A percentile compares a stretch with the other conserved stretches of the same genome.
phyloP scores from a whole-genome alignment of 2,888 invertebrate species.

The Leptopilina drosophilae region DNA sequence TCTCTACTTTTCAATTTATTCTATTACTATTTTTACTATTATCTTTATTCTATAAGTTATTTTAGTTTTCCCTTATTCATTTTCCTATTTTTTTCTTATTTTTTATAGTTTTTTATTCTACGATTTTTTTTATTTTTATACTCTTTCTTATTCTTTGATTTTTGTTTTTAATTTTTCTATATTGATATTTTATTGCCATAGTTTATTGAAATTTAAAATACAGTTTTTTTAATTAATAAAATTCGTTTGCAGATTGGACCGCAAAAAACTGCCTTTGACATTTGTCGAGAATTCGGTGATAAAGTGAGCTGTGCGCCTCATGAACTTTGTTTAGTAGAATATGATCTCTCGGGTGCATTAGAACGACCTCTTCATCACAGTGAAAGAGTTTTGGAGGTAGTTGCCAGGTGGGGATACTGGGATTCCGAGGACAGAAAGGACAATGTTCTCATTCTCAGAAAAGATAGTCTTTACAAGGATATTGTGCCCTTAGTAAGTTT shows the following conservation, averaged over 20 bases:
- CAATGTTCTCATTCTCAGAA: conserved; percentile 85
- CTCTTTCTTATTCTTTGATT: too few relatives aligned
- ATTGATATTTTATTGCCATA: not conserved
- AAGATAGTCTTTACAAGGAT: conserved; percentile 73
- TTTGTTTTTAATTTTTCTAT: not conserved
- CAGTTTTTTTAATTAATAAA: conserved; percentile 13
- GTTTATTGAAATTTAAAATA: too few relatives aligned
- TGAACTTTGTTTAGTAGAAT: conserved; percentile 87
- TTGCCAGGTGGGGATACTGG: conserved; percentile 93
- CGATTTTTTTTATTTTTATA: too few relatives aligned
- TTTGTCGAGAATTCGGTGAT: conserved; percentile 84
- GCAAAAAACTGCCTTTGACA: conserved; percentile 86
- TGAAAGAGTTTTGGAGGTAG: conserved; percentile 84
- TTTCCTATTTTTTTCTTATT: too few relatives aligned
- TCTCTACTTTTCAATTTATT: too few relatives aligned
- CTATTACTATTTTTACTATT: too few relatives aligned
- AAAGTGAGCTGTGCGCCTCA: conserved; percentile 83
- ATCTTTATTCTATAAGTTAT: too few relatives aligned
- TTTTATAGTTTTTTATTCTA: too few relatives aligned
- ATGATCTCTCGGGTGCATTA: conserved; percentile 86
- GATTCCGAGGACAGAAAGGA: conserved; percentile 90
- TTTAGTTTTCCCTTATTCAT: too few relatives aligned
- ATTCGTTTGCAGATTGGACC: conserved; percentile 82
- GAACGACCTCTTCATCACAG: conserved; percentile 88
- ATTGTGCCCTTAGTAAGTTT: conserved; percentile 74